These are phyloP conservation scores for Psittacula derbiana DNA, from an alignment of 2,797 vertebrate species.

Conservation along the genomic window DNA sequence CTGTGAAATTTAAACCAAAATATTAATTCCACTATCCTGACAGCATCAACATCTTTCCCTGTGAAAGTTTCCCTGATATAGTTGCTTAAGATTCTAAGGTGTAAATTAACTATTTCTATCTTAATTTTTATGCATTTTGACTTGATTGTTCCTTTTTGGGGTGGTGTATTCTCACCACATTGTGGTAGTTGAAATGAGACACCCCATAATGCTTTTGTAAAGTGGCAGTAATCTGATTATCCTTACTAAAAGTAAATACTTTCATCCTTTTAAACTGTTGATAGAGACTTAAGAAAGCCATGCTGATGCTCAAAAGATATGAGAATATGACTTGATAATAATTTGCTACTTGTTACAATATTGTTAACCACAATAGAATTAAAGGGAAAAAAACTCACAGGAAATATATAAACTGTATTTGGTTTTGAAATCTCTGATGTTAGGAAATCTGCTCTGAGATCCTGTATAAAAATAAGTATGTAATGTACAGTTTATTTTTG, in stretches of 20 bases:
- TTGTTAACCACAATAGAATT: background rate
- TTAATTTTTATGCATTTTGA: background rate
- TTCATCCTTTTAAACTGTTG: background rate
- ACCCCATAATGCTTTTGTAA: background rate
- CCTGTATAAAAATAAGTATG: background rate
- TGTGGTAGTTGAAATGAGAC: background rate
- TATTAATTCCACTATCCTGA: background rate
- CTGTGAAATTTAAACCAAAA: slow-evolving; percentile 14
- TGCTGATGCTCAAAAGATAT: background rate
- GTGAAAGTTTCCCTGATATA: background rate
- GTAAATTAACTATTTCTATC: background rate
- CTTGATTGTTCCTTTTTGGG: background rate
- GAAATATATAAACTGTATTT: background rate
- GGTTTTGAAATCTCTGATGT: background rate
- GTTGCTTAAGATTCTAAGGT: background rate
- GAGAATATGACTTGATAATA: background rate
- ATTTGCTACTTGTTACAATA: background rate
- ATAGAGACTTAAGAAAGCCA: background rate
- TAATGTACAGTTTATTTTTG: slow-evolving; percentile 7
- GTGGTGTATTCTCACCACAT: background rate
- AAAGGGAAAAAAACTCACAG: background rate
- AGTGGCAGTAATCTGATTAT: background rate
- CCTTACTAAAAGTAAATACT: background rate
- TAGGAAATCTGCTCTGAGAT: background rate
- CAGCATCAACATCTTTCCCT: background rate